These are phyloP conservation scores for Drosophila ercepeae DNA, from an alignment of 1,140 invertebrate genomes.

Conservation along the genomic window DNA sequence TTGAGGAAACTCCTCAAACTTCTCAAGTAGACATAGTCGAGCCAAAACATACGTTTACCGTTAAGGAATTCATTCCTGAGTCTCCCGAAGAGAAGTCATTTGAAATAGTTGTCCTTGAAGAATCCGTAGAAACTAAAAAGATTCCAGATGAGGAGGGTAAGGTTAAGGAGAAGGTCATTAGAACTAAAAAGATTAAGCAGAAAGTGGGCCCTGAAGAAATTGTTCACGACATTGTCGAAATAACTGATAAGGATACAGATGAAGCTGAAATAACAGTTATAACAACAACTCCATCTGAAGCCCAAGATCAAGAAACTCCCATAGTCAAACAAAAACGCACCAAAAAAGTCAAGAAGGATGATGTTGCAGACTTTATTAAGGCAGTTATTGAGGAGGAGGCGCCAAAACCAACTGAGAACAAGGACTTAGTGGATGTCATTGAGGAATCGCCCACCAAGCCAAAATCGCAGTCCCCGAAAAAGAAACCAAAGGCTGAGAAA, in stretches of 20 bases:
- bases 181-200: slow-evolving; percentile 76
- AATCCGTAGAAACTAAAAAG: slow-evolving; percentile 52
- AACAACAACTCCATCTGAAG: slow-evolving; percentile 57
- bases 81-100: slow-evolving; percentile 65
- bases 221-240: slow-evolving; percentile 65
- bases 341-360: slow-evolving; percentile 68
- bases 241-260: slow-evolving; percentile 77
- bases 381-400: slow-evolving; percentile 59
- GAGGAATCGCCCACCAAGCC: slow-evolving; percentile 25
- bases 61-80: slow-evolving; percentile 69
- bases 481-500: slow-evolving; percentile 32
- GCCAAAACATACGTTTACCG: slow-evolving; percentile 43
- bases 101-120: slow-evolving; percentile 62
- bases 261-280: slow-evolving; percentile 68
- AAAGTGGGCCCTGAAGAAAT: slow-evolving; percentile 62
- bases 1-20: neutral
- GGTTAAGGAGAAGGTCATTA: slow-evolving; percentile 68
- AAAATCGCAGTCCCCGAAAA: slow-evolving; percentile 39
- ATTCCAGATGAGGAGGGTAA: slow-evolving; percentile 51
- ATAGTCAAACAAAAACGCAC: slow-evolving; percentile 61
- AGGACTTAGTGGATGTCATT: slow-evolving; percentile 7
- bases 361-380: slow-evolving; percentile 66
- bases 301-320: slow-evolving; percentile 53
- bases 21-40: slow-evolving; percentile 45
- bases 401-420: slow-evolving; percentile 49